Conservation (phyloP, 2,888 invertebrate species). For the Chironomus riparius region DNA sequence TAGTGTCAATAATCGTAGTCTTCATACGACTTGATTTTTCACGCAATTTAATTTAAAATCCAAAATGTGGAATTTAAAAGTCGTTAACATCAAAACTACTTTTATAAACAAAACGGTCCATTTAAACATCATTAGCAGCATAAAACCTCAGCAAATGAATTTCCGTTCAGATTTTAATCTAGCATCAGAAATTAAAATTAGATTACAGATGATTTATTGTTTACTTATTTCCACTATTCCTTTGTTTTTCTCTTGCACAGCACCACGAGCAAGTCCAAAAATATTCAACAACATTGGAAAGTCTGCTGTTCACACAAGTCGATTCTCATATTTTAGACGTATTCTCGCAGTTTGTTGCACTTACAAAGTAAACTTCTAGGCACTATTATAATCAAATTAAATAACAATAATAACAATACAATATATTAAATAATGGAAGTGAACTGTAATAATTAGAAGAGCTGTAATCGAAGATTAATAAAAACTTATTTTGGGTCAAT, state of each 20-base stretch:
- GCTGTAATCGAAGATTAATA: not conserved
- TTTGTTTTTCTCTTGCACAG: slow-evolving; percentile 49
- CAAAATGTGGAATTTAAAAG: too few species aligned
- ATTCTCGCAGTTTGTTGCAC: slow-evolving; percentile 94
- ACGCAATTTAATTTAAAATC: too few species aligned
- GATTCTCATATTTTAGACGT: slow-evolving; percentile 93
- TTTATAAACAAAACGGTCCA: too few species aligned
- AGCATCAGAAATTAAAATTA: too few species aligned
- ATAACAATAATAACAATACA: not conserved
- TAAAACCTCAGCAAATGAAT: not conserved
- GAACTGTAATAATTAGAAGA: not conserved
- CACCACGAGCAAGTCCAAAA: slow-evolving; percentile 97
- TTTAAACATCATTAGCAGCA: too few species aligned
- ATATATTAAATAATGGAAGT: not conserved
- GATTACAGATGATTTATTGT: too few species aligned
- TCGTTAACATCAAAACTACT: too few species aligned
- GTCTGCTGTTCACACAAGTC: slow-evolving; percentile 87
- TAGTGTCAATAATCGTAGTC: too few species aligned
- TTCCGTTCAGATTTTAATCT: too few species aligned
- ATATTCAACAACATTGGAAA: slow-evolving; percentile 90
- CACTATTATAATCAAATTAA: not conserved
- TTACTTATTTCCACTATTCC: too few species aligned
- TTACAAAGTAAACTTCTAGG: slow-evolving; percentile 44
- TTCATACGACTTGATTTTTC: too few species aligned
- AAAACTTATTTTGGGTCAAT: too few species aligned